These are phyloP conservation scores for Drosophila acutilabella DNA, from an alignment of 2,888 invertebrate species.

Conservation along the genomic window DNA sequence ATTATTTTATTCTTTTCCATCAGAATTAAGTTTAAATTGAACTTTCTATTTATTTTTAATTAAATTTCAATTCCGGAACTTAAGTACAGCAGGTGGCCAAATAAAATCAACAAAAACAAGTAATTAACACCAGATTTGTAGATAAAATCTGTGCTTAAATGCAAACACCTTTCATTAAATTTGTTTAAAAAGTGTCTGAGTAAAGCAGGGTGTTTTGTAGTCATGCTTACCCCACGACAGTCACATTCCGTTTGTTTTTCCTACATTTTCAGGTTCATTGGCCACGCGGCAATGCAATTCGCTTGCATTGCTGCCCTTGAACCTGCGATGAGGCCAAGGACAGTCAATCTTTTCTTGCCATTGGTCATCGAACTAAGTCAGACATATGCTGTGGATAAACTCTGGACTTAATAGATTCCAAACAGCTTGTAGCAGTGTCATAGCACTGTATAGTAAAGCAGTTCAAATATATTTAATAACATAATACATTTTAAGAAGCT, in stretches of 20 bases:
- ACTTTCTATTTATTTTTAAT: no score
- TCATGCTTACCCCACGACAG: background rate
- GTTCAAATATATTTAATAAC: no score
- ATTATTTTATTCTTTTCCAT: no score
- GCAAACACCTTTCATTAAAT: no score
- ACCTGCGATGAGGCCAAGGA: constrained; percentile 1
- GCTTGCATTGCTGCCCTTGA: constrained; percentile 13
- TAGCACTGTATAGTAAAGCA: no score
- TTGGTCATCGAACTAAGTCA: background rate
- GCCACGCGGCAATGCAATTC: constrained; percentile 3
- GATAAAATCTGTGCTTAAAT: no score
- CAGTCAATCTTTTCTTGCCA: background rate
- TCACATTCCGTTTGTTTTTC: background rate
- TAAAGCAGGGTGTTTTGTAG: background rate
- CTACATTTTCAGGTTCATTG: background rate
- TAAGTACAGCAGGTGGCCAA: no score
- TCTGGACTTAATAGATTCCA: background rate
- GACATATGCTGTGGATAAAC: background rate
- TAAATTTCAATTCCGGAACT: no score
- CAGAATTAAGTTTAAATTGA: no score
- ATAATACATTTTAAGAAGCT: no score
- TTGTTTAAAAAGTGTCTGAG: background rate
- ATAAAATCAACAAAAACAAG: no score
- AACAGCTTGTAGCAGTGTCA: background rate
- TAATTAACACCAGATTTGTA: no score